A percentile compares a stretch with the other conserved stretches of the same genome.
These are phyloP conservation scores for Lochmaea capreae DNA, from an alignment of 2,888 invertebrate species.

Conservation along the genomic window DNA sequence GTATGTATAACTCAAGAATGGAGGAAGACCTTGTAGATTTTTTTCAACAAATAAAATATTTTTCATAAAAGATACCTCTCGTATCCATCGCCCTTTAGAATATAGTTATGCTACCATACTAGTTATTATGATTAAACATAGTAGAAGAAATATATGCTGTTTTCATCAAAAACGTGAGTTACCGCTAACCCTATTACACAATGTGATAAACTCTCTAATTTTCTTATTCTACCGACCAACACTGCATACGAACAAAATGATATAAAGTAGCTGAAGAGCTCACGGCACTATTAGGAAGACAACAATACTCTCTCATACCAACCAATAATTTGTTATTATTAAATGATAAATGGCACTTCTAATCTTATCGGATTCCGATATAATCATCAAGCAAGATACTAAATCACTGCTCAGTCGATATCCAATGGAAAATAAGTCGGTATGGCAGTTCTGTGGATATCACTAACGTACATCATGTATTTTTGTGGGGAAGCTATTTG, in stretches of 20 bases:
- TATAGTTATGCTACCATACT: too few species aligned
- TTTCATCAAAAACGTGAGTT: not conserved
- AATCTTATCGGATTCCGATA: slow-evolving; percentile 38
- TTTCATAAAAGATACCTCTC: too few species aligned
- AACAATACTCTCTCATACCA: slow-evolving; percentile 25
- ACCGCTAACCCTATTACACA: not conserved
- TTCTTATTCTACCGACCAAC: not conserved
- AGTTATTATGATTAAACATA: too few species aligned
- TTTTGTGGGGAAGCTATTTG: not conserved
- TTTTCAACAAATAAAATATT: too few species aligned
- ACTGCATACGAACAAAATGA: not conserved
- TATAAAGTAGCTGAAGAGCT: slow-evolving; percentile 30
- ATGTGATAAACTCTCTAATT: not conserved
- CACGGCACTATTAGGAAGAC: slow-evolving; percentile 22
- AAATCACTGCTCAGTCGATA: slow-evolving; percentile 31
- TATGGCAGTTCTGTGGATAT: not conserved
- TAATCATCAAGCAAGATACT: slow-evolving; percentile 33
- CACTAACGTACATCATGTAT: not conserved
- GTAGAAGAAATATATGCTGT: too few species aligned
- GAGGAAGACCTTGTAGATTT: too few species aligned
- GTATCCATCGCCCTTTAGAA: too few species aligned
- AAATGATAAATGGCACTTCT: slow-evolving; percentile 39
- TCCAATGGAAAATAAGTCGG: slow-evolving; percentile 25
- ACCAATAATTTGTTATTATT: slow-evolving; percentile 39
- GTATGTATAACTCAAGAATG: too few species aligned